Evolutionary conservation across 2,797 vertebrate genomes (phyloP).

Genomic region (Anguilla megastoma): DNA sequence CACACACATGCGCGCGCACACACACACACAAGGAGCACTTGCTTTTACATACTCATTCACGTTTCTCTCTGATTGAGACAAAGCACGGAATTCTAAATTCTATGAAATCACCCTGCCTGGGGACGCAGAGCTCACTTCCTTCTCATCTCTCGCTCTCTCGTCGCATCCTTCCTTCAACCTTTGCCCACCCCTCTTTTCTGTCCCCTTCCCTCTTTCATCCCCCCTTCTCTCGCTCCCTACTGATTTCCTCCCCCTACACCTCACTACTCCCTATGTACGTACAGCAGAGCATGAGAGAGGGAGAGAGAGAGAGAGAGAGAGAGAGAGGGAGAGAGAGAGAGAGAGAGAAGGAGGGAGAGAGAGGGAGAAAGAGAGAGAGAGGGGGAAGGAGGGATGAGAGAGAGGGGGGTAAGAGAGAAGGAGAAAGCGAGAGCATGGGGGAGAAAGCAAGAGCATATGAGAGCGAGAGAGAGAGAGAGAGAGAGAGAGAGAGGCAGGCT

Average conservation of each 20-base stretch:
- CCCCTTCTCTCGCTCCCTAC: not conserved
- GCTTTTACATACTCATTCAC: not conserved
- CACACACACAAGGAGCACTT: not conserved
- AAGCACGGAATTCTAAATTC: conserved; percentile 42
- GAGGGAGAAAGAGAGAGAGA: conserved; percentile 28
- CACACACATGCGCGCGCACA: not conserved
- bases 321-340: conserved; percentile 32
- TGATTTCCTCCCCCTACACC: not conserved
- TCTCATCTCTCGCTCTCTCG: not conserved
- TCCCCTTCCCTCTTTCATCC: conserved; percentile 16
- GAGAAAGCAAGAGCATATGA: conserved; percentile 25
- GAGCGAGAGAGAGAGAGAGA: conserved; percentile 26
- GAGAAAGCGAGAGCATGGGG: conserved; percentile 32
- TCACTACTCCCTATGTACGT: conserved; percentile 17
- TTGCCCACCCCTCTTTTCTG: not conserved
- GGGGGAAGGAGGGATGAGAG: not conserved
- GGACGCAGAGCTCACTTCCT: no score
- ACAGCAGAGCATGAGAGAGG: conserved; percentile 33
- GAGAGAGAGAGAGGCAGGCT: conserved; percentile 2
- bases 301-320: conserved; percentile 33
- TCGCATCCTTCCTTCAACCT: not conserved
- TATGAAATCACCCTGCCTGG: conserved; percentile 30
- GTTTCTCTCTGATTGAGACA: conserved; percentile 38
- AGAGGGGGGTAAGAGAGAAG: conserved; percentile 42
- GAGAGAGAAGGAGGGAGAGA: conserved; percentile 31